phyloP scores from a whole-genome alignment of 53 echinoderm and acorn worm genomes.

The Echinometra lucunter region DNA sequence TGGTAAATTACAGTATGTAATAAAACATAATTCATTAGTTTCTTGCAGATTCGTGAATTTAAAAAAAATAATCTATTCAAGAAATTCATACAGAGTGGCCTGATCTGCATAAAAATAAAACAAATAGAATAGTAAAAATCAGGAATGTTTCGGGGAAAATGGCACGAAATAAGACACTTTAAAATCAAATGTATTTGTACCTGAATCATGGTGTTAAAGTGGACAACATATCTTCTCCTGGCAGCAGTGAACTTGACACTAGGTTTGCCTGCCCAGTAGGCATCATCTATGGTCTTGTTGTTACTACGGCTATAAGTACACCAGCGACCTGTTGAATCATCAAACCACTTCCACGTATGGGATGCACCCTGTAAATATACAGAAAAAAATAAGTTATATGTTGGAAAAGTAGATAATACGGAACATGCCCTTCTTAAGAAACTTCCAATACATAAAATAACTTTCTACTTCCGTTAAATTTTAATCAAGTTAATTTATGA shows the following conservation, averaged over 20 bases:
- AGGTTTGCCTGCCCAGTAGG: constrained; percentile 95
- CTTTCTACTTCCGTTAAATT: background rate
- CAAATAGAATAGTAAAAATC: too few species aligned
- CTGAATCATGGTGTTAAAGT: constrained; percentile 98
- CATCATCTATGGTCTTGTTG: constrained; percentile 99
- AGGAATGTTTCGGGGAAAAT: too few species aligned
- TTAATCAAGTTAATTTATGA: background rate
- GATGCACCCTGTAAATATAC: constrained; percentile 77
- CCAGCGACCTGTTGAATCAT: constrained; percentile 92
- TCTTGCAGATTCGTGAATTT: too few species aligned
- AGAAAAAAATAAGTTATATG: background rate
- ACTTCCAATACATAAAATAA: background rate
- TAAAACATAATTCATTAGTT: too few species aligned
- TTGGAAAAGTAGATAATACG: background rate
- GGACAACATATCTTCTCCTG: constrained; percentile 91
- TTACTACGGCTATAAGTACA: constrained; percentile 94
- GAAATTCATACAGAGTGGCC: too few species aligned
- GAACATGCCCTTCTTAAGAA: background rate
- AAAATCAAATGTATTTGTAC: too few species aligned
- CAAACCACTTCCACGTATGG: constrained; percentile 99
- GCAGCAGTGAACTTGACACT: constrained; percentile 95
- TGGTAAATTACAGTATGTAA: too few species aligned
- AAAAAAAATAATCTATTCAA: too few species aligned
- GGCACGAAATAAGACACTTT: too few species aligned
- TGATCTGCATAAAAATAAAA: too few species aligned